These are phyloP conservation scores for Apamea epomidion DNA, from an alignment of 2,888 invertebrate species.

Conservation along the genomic window DNA sequence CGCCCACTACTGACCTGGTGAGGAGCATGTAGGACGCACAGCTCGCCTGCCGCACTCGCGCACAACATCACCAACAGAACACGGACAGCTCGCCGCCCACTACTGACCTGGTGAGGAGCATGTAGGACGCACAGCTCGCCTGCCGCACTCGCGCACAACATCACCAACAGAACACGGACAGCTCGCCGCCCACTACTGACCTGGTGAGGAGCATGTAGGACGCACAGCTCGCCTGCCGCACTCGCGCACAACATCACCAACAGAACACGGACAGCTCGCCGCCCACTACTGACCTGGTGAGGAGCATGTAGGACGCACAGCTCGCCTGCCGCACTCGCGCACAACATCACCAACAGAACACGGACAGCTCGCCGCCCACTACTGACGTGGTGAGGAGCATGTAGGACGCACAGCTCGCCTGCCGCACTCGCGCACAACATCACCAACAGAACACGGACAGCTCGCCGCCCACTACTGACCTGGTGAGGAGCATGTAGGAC, in stretches of 20 bases:
- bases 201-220: slow-evolving; percentile 10
- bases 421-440: slow-evolving; percentile 69
- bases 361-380: slow-evolving; percentile 93
- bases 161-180: slow-evolving; percentile 96
- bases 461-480: slow-evolving; percentile 93
- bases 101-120: slow-evolving; percentile 10
- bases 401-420: slow-evolving; percentile 15
- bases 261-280: slow-evolving; percentile 95
- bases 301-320: slow-evolving; percentile 14
- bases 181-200: slow-evolving; percentile 94
- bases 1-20: no score
- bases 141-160: slow-evolving; percentile 7
- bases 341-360: slow-evolving; percentile 94
- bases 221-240: slow-evolving; percentile 14
- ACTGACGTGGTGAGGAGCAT: slow-evolving; percentile 9
- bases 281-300: no score
- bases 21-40: slow-evolving; percentile 13
- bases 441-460: slow-evolving; percentile 96
- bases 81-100: slow-evolving; percentile 94
- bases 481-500: slow-evolving; percentile 13
- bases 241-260: slow-evolving; percentile 90
- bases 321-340: slow-evolving; percentile 10
- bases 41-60: slow-evolving; percentile 8
- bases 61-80: slow-evolving; percentile 93
- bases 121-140: slow-evolving; percentile 15